Conservation (phyloP, 2,888 invertebrate species). For the Scrobipalpa atriplicella region DNA sequence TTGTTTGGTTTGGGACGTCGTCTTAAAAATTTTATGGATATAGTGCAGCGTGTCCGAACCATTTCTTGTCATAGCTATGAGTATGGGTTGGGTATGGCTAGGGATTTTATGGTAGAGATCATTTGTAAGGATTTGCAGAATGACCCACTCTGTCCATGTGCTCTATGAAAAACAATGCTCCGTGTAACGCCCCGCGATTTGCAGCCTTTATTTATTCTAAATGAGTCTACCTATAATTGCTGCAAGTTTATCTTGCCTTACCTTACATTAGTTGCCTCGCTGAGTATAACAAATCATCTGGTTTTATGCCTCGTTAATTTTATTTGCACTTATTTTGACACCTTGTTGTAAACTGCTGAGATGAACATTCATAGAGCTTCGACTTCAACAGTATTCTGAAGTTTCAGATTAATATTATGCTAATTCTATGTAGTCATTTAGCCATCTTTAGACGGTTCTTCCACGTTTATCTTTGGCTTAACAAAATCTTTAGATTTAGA, state of each 20-base stretch:
- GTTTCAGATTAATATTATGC: no score
- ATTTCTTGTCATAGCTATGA: no score
- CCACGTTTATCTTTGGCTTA: no score
- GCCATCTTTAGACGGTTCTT: no score
- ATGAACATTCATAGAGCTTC: no score
- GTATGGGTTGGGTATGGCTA: no score
- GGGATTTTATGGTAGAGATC: background rate
- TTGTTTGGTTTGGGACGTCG: no score
- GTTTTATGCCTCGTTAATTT: background rate
- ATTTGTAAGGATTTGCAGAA: background rate
- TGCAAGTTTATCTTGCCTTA: background rate
- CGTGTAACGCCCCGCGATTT: slow-evolving; percentile 10
- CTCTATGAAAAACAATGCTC: slow-evolving; percentile 3
- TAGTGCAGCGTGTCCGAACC: background rate
- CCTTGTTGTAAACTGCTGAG: no score
- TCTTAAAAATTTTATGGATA: no score
- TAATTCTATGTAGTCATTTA: no score
- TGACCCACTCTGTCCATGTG: background rate
- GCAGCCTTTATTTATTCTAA: slow-evolving; percentile 15
- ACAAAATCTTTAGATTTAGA: no score
- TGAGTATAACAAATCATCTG: background rate
- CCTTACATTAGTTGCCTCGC: background rate
- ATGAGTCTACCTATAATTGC: slow-evolving; percentile 21
- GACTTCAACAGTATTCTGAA: no score
- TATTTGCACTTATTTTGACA: background rate